Evolutionary conservation across 2,888 invertebrate species (phyloP), one percentile per base, ranked within the genome.

Genomic region (Mesorhabditis belari): DNA sequence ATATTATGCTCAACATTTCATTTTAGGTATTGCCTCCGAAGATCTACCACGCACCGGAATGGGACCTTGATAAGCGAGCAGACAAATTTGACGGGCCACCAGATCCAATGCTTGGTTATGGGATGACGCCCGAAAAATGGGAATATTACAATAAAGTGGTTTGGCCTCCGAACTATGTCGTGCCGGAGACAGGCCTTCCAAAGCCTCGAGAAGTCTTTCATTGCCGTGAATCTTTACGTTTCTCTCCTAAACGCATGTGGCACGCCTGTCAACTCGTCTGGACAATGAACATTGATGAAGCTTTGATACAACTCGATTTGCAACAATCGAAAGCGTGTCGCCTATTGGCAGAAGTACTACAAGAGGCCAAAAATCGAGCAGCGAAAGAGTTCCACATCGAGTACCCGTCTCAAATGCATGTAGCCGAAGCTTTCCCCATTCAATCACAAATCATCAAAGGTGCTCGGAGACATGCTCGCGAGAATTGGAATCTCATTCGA

Each of bases 61-160:
- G 79, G 79, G 64, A 70, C 52, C 58, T 79, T 49, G 69, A 74
- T 26, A 68, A 75, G 60, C 66, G 68, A 49, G 62, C 71, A 5
- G 68, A 71, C 52, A 49, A 58, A n/a, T 73, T 70, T n/a, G 74
- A 77, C 54, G 70, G 69, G n/a, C 65, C 64, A 35, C 61, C 67
- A 4, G 58, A 69, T 61, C 77, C 79, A 5, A 28, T 74, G 58
- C 68, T 67, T 29, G 65, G 65, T 52, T 76, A 74, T 63, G 74
- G 75, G 25, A 72, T 73, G 69, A 79, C 78, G n/a, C 78, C 79
- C 2, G 77, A 79, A 55, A 79, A 79, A 63, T 79, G 79, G 79
- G 77, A 79, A 56, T 76, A 79, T 62, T 76, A 79, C 64, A 79
- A 79, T 62, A 77, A 79, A 65, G 69, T 77, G 23, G 76, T 79